phyloP scores from a whole-genome alignment of 2,113 vertebrate species.

The Siphamia tubifer region DNA sequence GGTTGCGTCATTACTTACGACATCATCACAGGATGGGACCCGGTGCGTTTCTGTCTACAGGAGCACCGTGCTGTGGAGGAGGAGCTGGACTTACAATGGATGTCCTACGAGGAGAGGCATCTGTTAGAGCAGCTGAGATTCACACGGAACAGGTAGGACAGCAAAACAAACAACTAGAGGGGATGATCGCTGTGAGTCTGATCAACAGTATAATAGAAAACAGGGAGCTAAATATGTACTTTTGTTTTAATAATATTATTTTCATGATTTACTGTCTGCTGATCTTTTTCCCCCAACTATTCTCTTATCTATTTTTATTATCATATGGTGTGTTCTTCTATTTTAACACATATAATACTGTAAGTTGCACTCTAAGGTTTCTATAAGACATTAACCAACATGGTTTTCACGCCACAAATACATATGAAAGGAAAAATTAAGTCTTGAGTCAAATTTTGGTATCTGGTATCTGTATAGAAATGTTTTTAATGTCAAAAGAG shows the following conservation, averaged over 20 bases:
- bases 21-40: slow-evolving; percentile 99
- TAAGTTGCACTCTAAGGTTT: no score
- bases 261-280: no score
- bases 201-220: neutral
- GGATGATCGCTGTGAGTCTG: no score
- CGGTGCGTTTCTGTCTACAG: slow-evolving; percentile 90
- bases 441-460: no score
- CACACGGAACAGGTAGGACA: slow-evolving; percentile 89
- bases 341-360: no score
- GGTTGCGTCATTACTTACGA: slow-evolving; percentile 98
- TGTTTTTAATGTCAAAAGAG: no score
- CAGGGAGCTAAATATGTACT: neutral
- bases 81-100: slow-evolving; percentile 82
- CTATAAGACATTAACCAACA: no score
- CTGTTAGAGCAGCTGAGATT: slow-evolving; percentile 88
- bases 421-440: no score
- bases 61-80: slow-evolving; percentile 88
- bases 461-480: no score
- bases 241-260: neutral
- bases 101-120: slow-evolving; percentile 86
- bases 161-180: no score
- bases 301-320: neutral
- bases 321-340: neutral
- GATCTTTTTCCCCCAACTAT: neutral
- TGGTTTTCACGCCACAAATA: no score